Percentiles rank a stretch among this genome's conserved stretches.
These are phyloP conservation scores for Atherinosoma microstoma DNA, from an alignment of 2,797 vertebrate species.

Conservation along the genomic window DNA sequence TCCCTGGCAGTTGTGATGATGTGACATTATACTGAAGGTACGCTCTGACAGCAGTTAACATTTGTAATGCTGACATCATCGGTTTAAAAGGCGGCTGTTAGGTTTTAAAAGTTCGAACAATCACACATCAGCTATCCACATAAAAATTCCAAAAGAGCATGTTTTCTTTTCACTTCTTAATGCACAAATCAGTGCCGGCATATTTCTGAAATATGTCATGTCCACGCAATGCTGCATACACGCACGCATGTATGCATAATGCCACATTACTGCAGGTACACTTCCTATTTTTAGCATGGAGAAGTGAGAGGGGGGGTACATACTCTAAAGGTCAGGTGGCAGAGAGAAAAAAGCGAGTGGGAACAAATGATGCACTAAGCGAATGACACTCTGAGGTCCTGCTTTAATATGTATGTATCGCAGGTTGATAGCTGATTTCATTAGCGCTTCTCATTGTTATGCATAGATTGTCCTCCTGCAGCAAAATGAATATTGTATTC, in stretches of 20 bases:
- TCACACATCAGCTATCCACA: slow-evolving; percentile 8
- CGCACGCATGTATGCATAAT: slow-evolving; percentile 56
- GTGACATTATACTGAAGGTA: slow-evolving; percentile 74
- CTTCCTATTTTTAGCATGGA: slow-evolving; percentile 74
- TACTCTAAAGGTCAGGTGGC: slow-evolving; percentile 82
- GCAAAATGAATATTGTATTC: slow-evolving; percentile 99
- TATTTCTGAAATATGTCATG: slow-evolving; percentile 31
- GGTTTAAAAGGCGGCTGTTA: slow-evolving; percentile 17
- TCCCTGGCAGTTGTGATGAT: slow-evolving; percentile 73
- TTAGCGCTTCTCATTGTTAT: slow-evolving; percentile 99
- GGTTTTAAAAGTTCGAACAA: slow-evolving; percentile 36
- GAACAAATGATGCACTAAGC: slow-evolving; percentile 94
- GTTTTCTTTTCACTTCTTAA: background rate
- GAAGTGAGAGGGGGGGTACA: slow-evolving; percentile 44
- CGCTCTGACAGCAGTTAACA: slow-evolving; percentile 52
- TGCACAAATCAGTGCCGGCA: slow-evolving; percentile 4
- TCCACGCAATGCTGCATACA: slow-evolving; percentile 1
- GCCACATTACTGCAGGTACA: slow-evolving; percentile 71
- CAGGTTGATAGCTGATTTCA: slow-evolving; percentile 99
- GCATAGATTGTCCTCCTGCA: slow-evolving; percentile 99
- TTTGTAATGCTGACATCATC: slow-evolving; percentile 52
- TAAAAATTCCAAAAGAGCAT: slow-evolving; percentile 8
- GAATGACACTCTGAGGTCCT: slow-evolving; percentile 94
- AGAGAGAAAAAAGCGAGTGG: slow-evolving; percentile 82
- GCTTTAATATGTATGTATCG: slow-evolving; percentile 99